Base-by-base conservation (phyloP, 2,888 invertebrate genomes). In the Halocaridina rubra region DNA sequence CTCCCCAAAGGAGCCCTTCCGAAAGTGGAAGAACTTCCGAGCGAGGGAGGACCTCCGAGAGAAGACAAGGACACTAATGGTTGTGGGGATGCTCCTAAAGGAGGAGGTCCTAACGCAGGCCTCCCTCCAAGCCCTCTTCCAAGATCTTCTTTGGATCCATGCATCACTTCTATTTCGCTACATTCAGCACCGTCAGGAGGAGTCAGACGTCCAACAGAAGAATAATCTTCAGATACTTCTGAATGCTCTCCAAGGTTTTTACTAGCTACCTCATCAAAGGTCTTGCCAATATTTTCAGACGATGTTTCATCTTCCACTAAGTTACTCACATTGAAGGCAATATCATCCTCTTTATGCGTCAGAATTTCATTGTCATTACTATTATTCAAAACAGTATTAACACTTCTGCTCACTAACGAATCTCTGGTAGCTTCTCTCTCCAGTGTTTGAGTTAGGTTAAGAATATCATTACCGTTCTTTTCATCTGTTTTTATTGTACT, bases 71-170 rank as follows among this genome's bases (percentile, higher is more conserved):
- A 16, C 16, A 16, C 53, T n/a, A n/a, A n/a, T 53, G 16, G 19
- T 3, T 16, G 2, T 13, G 53, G 5, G 4, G 74, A 27, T n/a
- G 27, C n/a, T 24, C 29, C 29, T 29, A 76, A 27, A 22, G 80
- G 72, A 2, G 71, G 72, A 13, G 80, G 80, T 1, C 24, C 46
- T 19, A 71, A 29, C 5, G 77, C 27, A 1, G 61, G n/a, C 13
- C 71, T 76, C 30, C 82, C 82, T 22, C 82, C 82, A 3, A 82
- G 59, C 16, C 78, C 77, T 33, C 78, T 69, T 22, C 77, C 71
- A 19, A 22, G 22, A 24, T 64, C 67, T 30, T 81, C 81, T 74
- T 53, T 81, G n/a, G 75, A 64, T 8, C 77, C 61, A 24, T 72
- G 53, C 82, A 82, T 82, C 57, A 22, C 53, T n/a, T 69, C 30